These are phyloP conservation scores for Callipepla squamata DNA, from an alignment of 2,113 vertebrate species.

Conservation along the genomic window DNA sequence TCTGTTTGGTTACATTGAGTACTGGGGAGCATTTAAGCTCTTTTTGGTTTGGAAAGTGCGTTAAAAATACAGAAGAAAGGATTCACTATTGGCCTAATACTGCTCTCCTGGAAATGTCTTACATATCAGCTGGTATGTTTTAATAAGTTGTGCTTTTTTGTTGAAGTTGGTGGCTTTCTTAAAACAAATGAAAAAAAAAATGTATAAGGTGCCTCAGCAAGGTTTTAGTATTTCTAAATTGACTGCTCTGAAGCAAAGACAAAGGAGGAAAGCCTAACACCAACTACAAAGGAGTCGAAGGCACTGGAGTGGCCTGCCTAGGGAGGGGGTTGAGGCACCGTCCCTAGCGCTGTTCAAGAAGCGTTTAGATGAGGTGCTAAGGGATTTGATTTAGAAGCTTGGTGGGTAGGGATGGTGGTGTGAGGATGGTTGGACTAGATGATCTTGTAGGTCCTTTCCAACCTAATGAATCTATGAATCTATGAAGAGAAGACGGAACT, in stretches of 20 bases:
- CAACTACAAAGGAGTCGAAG: neutral
- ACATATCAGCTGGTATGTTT: neutral
- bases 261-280: neutral
- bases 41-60: constrained; percentile 28
- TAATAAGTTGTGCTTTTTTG: neutral
- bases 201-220: neutral
- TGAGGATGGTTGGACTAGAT: too few relatives aligned
- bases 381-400: too few relatives aligned
- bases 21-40: constrained; percentile 24
- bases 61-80: constrained; percentile 47
- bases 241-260: neutral
- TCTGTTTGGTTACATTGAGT: constrained; percentile 51
- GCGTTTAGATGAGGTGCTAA: too few relatives aligned
- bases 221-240: neutral
- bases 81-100: constrained; percentile 13
- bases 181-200: neutral
- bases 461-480: too few relatives aligned
- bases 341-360: too few relatives aligned
- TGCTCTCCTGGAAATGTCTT: constrained; percentile 22
- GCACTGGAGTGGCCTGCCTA: too few relatives aligned
- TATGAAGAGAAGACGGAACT: neutral
- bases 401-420: too few relatives aligned
- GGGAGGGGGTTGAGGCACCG: too few relatives aligned
- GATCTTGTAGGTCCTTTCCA: too few relatives aligned
- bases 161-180: neutral